A percentile compares a stretch with the other conserved stretches of the same genome.
phyloP scores from a whole-genome alignment of 2,113 vertebrate species.

The Oryzias melastigma region DNA sequence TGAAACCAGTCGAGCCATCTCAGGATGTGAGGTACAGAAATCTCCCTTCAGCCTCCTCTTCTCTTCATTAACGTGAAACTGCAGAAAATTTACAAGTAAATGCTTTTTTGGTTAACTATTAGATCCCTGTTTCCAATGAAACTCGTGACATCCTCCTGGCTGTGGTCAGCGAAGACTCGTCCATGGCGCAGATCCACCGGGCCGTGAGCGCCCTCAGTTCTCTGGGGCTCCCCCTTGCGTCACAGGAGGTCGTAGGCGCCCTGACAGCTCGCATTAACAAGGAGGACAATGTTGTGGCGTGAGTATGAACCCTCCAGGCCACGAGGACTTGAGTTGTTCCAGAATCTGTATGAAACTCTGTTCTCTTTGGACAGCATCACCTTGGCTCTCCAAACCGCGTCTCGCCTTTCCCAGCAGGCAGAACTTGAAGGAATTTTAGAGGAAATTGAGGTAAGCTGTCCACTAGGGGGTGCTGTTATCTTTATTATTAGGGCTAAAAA shows the following conservation, averaged over 20 bases:
- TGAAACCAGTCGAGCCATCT: slow-evolving; percentile 85
- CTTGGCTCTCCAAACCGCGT: slow-evolving; percentile 88
- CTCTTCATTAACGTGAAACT: neutral
- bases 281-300: slow-evolving; percentile 93
- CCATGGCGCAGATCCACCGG: slow-evolving; percentile 88
- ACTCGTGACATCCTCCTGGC: slow-evolving; percentile 92
- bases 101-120: slow-evolving; percentile 3
- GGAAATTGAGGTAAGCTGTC: slow-evolving; percentile 89
- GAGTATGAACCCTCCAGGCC: slow-evolving; percentile 74
- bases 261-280: slow-evolving; percentile 89
- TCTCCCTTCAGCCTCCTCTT: neutral
- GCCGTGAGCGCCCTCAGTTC: slow-evolving; percentile 88
- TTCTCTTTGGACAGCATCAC: slow-evolving; percentile 81
- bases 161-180: slow-evolving; percentile 92
- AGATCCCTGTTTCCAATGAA: slow-evolving; percentile 93
- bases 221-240: slow-evolving; percentile 90
- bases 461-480: slow-evolving; percentile 48
- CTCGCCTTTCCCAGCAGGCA: slow-evolving; percentile 90
- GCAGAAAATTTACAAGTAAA: neutral
- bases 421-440: slow-evolving; percentile 91
- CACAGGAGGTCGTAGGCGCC: slow-evolving; percentile 89
- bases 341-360: too few species aligned
- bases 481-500: neutral
- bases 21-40: slow-evolving; percentile 88
- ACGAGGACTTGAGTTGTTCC: neutral